Percentiles rank a stretch among this genome's conserved stretches.
These are phyloP conservation scores for Menidia beryllina DNA, from an alignment of 2,113 vertebrate species.

Conservation along the genomic window DNA sequence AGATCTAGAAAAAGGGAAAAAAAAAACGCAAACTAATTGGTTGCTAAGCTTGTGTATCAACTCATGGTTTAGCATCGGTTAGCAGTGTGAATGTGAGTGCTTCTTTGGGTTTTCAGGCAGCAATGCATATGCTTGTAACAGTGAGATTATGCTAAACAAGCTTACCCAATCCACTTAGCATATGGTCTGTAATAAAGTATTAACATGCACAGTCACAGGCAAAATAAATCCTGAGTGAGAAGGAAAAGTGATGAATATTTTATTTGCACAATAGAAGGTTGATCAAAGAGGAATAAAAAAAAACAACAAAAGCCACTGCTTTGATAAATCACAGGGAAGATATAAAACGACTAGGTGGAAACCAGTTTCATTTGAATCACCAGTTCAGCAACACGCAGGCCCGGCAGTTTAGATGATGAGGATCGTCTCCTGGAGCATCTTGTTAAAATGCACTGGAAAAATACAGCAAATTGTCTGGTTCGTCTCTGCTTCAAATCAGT, in stretches of 20 bases:
- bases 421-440: constrained; percentile 18
- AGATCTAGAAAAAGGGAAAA: not conserved
- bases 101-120: constrained; percentile 10
- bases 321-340: constrained; percentile 19
- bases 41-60: constrained; percentile 49
- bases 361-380: not conserved
- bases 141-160: constrained; percentile 64
- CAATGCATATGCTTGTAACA: constrained; percentile 47
- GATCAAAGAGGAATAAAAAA: constrained; percentile 49
- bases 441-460: constrained; percentile 38
- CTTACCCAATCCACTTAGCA: constrained; percentile 68
- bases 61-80: constrained; percentile 46
- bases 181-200: constrained; percentile 60
- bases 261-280: constrained; percentile 33
- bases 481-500: constrained; percentile 21
- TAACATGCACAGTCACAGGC: constrained; percentile 68
- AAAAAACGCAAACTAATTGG: constrained; percentile 41
- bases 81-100: constrained; percentile 5
- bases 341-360: constrained; percentile 1
- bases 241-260: constrained; percentile 43
- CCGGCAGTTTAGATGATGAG: constrained; percentile 19
- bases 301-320: constrained; percentile 33
- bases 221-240: constrained; percentile 45
- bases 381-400: not conserved
- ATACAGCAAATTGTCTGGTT: constrained; percentile 14